Percentiles rank a stretch among this genome's conserved stretches.
phyloP scores from a whole-genome alignment of 2,888 invertebrate genomes.

The Spodoptera picta region DNA sequence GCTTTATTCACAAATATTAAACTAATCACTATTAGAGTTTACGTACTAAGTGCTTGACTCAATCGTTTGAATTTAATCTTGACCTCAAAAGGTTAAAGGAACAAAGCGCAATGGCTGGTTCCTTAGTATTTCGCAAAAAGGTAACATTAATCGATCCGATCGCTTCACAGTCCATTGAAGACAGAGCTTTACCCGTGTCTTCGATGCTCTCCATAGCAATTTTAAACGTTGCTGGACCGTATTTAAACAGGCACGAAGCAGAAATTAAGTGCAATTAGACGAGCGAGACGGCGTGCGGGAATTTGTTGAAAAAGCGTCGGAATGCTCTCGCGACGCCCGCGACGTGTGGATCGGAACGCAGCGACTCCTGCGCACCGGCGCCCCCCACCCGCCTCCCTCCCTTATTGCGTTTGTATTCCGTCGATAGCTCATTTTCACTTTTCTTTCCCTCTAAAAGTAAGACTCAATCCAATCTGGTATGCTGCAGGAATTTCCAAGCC shows the following conservation, averaged over 20 bases:
- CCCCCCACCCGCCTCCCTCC: slow-evolving; percentile 21
- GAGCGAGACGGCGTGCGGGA: slow-evolving; percentile 79
- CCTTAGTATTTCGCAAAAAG: slow-evolving; percentile 33
- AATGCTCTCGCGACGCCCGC: slow-evolving; percentile 74
- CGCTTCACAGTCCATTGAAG: slow-evolving; percentile 47
- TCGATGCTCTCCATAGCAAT: slow-evolving; percentile 64
- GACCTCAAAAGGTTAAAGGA: slow-evolving; percentile 20
- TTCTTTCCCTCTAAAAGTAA: slow-evolving; percentile 57
- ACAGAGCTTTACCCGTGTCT: slow-evolving; percentile 51
- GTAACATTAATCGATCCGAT: slow-evolving; percentile 44
- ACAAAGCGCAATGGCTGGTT: slow-evolving; percentile 42
- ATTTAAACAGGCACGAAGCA: slow-evolving; percentile 84
- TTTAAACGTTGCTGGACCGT: slow-evolving; percentile 71
- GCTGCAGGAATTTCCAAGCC: slow-evolving; percentile 46
- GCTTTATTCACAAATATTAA: too few species aligned
- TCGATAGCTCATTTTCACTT: slow-evolving; percentile 62
- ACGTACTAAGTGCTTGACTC: neutral
- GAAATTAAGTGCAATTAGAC: slow-evolving; percentile 86
- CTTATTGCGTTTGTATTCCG: slow-evolving; percentile 52
- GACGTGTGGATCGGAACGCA: slow-evolving; percentile 79
- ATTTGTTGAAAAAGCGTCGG: slow-evolving; percentile 80
- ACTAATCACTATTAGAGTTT: too few species aligned
- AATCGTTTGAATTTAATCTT: slow-evolving; percentile 7
- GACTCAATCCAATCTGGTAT: slow-evolving; percentile 59
- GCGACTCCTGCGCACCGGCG: slow-evolving; percentile 57